These are phyloP conservation scores for Brachycybe producta DNA, from an alignment of 2,888 invertebrate genomes.

Conservation along the genomic window DNA sequence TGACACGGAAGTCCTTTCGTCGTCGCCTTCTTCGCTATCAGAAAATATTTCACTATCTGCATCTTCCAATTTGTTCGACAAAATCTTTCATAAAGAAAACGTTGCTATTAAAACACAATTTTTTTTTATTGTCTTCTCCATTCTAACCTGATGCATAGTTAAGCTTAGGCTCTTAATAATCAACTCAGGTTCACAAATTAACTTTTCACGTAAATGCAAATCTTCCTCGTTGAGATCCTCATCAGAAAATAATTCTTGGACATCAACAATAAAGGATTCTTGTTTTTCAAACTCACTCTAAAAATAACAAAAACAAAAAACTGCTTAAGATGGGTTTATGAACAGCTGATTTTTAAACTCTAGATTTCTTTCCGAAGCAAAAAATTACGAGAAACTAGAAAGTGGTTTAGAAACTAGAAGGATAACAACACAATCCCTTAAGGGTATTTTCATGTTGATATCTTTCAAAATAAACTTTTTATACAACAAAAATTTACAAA, in stretches of 20 bases:
- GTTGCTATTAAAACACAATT: background rate
- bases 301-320: background rate
- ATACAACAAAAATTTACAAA: too few species aligned
- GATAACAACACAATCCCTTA: too few species aligned
- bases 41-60: constrained; percentile 22
- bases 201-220: constrained; percentile 34
- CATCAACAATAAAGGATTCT: constrained; percentile 22
- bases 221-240: constrained; percentile 18
- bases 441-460: too few species aligned
- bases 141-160: constrained; percentile 59
- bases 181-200: constrained; percentile 53
- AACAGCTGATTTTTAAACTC: too few species aligned
- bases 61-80: constrained; percentile 14
- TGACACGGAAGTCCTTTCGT: background rate
- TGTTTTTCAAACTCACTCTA: constrained; percentile 29
- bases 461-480: too few species aligned
- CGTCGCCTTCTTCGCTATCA: background rate
- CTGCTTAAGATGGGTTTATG: too few species aligned
- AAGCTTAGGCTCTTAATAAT: constrained; percentile 57
- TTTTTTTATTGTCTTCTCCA: background rate
- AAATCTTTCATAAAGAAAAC: background rate
- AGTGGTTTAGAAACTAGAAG: too few species aligned
- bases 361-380: too few species aligned
- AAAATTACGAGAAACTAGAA: too few species aligned
- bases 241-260: constrained; percentile 17